A percentile compares a stretch with the other conserved stretches of the same genome.
phyloP scores from a whole-genome alignment of 2,797 vertebrate genomes.

The Acanthornis magna region DNA sequence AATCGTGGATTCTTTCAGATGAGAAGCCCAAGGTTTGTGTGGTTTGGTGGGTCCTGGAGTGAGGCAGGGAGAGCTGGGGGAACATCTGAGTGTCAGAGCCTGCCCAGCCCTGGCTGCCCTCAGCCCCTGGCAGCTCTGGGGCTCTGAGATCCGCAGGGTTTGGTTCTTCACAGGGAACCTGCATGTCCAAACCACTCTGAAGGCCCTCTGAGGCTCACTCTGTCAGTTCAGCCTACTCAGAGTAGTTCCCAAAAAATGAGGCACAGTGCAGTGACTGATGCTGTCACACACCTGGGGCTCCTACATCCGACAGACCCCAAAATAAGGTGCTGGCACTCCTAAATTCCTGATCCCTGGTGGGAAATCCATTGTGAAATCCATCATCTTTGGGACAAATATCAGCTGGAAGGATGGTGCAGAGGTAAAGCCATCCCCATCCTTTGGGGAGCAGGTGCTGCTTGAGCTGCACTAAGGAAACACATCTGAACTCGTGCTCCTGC shows the following conservation, averaged over 20 bases:
- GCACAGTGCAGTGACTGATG: neutral
- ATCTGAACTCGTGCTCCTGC: neutral
- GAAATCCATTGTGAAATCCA: neutral
- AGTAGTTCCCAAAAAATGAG: neutral
- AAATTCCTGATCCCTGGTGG: neutral
- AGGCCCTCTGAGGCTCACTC: neutral
- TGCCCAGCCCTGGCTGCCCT: neutral
- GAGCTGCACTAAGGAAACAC: neutral
- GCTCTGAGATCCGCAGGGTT: neutral
- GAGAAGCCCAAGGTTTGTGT: neutral
- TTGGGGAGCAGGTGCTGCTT: neutral
- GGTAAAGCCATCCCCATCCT: neutral
- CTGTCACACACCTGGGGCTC: neutral
- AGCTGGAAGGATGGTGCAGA: neutral
- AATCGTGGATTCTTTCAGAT: neutral
- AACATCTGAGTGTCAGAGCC: neutral
- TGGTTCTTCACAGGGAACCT: neutral
- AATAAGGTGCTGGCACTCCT: neutral
- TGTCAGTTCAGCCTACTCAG: fast-evolving
- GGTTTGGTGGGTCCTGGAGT: neutral
- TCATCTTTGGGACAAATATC: neutral
- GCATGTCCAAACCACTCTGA: neutral
- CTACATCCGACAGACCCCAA: neutral
- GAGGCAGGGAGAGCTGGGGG: neutral
- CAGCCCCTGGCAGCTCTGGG: neutral